A percentile compares a stretch with the other conserved stretches of the same genome.
These are phyloP conservation scores for Standfussiana lucernea DNA, from an alignment of 2,888 invertebrate genomes.

Conservation along the genomic window DNA sequence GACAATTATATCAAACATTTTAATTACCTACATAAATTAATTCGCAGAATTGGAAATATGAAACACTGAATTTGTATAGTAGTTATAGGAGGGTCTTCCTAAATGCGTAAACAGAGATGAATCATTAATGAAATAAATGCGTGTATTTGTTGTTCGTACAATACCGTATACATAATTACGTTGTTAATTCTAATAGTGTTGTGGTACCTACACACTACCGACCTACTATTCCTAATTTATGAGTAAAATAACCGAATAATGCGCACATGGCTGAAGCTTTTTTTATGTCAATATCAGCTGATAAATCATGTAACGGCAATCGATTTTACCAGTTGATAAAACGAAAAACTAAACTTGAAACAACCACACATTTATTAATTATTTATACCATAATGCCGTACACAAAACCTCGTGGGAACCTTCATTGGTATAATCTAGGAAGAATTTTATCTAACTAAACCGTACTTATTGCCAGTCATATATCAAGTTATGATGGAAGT, in stretches of 20 bases:
- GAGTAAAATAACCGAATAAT: neutral
- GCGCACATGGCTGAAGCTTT: neutral
- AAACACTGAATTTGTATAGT: neutral
- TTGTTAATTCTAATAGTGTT: too few relatives aligned
- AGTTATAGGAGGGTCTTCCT: constrained; percentile 3
- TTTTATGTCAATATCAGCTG: neutral
- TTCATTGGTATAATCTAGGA: neutral
- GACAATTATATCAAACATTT: neutral
- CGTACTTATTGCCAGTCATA: neutral
- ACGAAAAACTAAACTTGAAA: neutral
- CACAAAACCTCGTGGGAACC: neutral
- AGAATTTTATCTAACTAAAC: neutral
- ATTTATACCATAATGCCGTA: neutral
- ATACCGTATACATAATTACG: too few relatives aligned
- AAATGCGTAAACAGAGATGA: constrained; percentile 4
- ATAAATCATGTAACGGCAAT: neutral
- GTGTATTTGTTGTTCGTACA: neutral
- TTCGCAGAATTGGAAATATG: neutral
- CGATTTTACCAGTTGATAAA: neutral
- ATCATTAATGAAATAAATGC: neutral
- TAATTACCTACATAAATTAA: neutral
- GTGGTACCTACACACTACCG: neutral
- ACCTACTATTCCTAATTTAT: neutral
- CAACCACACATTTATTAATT: neutral
- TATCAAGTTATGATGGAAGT: neutral